Base-by-base conservation (phyloP, 2,797 vertebrate species). In the Brachymystax lenok region DNA sequence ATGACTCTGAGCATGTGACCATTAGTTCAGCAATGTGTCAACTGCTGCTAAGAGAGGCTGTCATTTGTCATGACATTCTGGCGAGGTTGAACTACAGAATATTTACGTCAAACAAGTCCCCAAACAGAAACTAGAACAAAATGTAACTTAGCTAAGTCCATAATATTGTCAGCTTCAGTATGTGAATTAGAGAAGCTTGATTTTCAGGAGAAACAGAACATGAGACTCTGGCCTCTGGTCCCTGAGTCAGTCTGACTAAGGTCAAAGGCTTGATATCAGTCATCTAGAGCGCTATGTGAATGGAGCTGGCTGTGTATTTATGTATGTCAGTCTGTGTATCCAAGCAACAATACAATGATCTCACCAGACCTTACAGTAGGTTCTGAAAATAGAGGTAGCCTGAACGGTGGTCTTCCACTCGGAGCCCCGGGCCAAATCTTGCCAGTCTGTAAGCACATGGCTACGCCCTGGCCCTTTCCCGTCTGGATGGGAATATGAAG, bases 321-420 rank as follows among this genome's bases (percentile, higher is more conserved):
- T 54, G 80, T 30, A 56, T 46, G 40, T 10, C 40, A 12, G 40
- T 46, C 56, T 19, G 56, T 59, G 86, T 90, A 75, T 76, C 87
- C 75, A 71, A 74, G 86, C 85, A 86, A 88, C 50, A 19, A 12
- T 14, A 88, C 54, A 19, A 12, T 46, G 83, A 84, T 74, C 76
- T 87, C 79, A 86, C 35, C 76, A 74, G 77, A 64, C 75, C 74
- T 72, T 30, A 73, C 75, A 84, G 79, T 80, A 74, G 77, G 77
- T 71, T 75, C 83, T 75, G 69, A 87, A 88, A 88, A 56, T 85
- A 66, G 85, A 82, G 52, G 63, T 76, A 30, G 27, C 40, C 71
- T 77, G 79, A 82, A 80, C 77, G 85, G 76, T 80, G 68, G 4
- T 24, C 30, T 33, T 30, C 27, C 63, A 5, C 63, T 66, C 24